Evolutionary conservation across 2,113 vertebrate species (phyloP).

Genomic region (Lamprotornis superbus): DNA sequence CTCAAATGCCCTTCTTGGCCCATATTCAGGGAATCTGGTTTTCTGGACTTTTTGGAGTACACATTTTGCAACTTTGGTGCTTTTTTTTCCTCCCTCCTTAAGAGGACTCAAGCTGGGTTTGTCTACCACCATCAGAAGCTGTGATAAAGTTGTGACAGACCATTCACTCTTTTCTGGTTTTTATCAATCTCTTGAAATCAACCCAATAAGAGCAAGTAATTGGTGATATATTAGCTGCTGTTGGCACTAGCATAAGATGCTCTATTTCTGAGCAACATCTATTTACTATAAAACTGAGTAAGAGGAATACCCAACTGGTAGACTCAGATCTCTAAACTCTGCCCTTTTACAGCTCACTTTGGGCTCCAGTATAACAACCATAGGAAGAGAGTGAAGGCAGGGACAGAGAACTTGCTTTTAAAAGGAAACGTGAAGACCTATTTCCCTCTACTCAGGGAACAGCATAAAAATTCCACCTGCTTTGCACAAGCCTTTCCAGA

Average conservation of each 20-base stretch:
- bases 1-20: neutral
- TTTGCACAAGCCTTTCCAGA: neutral
- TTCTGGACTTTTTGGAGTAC: neutral
- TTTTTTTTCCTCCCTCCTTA: neutral
- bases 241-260: no score
- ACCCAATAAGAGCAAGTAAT: neutral
- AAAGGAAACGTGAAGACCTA: neutral
- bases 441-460: neutral
- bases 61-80: neutral
- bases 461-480: neutral
- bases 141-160: neutral
- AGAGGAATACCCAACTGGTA: neutral
- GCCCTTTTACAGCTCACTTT: neutral
- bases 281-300: neutral
- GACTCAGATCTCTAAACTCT: neutral
- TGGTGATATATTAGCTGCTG: no score
- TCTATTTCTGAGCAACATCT: slow-evolving; percentile 8
- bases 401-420: neutral
- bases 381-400: neutral
- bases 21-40: neutral
- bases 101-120: neutral
- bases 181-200: neutral
- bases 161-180: neutral
- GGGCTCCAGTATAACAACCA: neutral
- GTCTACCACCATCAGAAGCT: neutral